Percentiles rank a stretch among this genome's conserved stretches.
Evolutionary conservation across 2,888 invertebrate genomes (phyloP).

Genomic region (Rotaria magnacalcarata): DNA sequence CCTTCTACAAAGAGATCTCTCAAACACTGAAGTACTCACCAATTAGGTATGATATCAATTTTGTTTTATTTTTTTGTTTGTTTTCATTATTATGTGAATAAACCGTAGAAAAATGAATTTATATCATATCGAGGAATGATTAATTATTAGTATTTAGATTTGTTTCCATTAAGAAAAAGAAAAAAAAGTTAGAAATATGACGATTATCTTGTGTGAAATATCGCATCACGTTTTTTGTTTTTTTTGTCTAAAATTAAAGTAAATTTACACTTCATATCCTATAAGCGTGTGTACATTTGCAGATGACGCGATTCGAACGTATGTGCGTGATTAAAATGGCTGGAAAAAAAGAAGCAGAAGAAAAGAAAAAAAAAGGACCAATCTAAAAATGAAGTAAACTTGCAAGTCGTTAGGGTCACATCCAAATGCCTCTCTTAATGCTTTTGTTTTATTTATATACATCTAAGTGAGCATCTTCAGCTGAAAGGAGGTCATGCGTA

Average conservation of each 20-base stretch:
- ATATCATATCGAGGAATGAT: too few relatives aligned
- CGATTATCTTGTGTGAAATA: not conserved
- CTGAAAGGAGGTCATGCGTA: not conserved
- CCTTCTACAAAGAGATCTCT: not conserved
- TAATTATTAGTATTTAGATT: too few relatives aligned
- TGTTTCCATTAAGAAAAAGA: not conserved
- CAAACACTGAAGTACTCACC: not conserved
- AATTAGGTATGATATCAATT: conserved; percentile 20
- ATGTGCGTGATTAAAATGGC: not conserved
- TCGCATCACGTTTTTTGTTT: not conserved
- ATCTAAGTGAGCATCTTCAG: not conserved
- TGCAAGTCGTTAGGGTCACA: not conserved
- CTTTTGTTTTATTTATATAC: not conserved
- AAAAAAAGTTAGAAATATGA: not conserved
- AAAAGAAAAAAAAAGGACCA: not conserved
- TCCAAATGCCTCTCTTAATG: not conserved
- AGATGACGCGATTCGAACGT: not conserved
- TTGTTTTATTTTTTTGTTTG: too few relatives aligned
- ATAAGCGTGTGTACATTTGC: not conserved
- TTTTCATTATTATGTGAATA: too few relatives aligned
- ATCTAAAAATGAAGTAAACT: not conserved
- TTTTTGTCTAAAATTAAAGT: not conserved
- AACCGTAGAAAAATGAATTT: too few relatives aligned
- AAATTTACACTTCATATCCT: conserved; percentile 19
- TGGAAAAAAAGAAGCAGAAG: too few relatives aligned